Base-by-base conservation (phyloP, 2,888 invertebrate species). In the Listrodromus nycthemerus region DNA sequence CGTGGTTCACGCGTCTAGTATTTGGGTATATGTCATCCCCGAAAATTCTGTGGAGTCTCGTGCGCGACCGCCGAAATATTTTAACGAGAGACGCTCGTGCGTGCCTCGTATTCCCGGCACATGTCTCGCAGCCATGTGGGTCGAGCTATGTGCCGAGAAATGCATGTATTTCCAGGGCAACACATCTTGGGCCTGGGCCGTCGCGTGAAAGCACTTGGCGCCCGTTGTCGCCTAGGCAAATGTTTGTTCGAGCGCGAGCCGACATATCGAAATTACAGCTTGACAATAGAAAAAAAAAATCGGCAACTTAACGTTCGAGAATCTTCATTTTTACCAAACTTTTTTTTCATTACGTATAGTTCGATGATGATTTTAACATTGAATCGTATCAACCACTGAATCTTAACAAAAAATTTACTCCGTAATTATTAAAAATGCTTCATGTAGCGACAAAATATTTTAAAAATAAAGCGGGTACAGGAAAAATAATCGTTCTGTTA, bases 21-120 rank as follows among this genome's bases (percentile, higher is more conserved):
- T 45, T 77, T 63, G 73, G 75, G n/a, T 61, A 30, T 61, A 16
- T 61, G 61, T 30, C 13, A 6, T 45, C 41, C 16, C 61, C 27
- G 27, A 61, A 61, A 27, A 30, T 45, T 45, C 27, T 61, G 30
- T 37, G 67, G 67, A 76, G 52, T 83, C 77, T 83, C 80, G 80
- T 83, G 80, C 76, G 69, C 67, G 73, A 67, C 73, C 73, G 77
- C 77, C 82, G 80, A 83, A 83, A 80, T 76, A 80, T 83, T 83
- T 77, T 52, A 73, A 76, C 69, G 80, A 50, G 66, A 76, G 30
- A 58, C 71, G 74, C 80, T 80, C 83, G 80, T 80, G 71, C 83
- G 80, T 83, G 77, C 63, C 63, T 63, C 67, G 83, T 77, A 80
- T 80, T 83, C 65, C 74, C 52, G 71, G 70, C 83, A 80, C 77